Base-by-base conservation (phyloP, 2,113 vertebrate genomes). In the Clarias magur region DNA sequence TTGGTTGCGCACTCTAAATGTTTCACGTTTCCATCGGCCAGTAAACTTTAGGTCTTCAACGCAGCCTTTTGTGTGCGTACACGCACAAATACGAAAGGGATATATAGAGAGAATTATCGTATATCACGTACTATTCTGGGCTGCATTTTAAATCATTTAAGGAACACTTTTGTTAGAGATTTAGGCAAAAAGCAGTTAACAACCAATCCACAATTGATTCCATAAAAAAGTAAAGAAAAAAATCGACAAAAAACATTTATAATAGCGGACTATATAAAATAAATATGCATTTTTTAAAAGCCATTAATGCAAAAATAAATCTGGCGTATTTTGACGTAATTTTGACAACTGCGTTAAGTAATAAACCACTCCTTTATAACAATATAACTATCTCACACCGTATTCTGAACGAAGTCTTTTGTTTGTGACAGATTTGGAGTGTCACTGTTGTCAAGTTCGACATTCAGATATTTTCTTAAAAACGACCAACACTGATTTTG, bases 1-100 rank as follows among this genome's bases (percentile, higher is more conserved):
- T 34, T 59, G 54, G 54, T 57, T 54, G 54, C n/a, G n/a, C 27
- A 57, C 84, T 73, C 88, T 88, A 90, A 89, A 90, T 80, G 59
- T 88, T 88, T 82, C 17, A 86, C 65, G 38, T 42, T 72, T 89
- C 21, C 62, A 84, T 34, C 85, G 27, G 76, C 76, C 68, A 30
- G 8, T 82, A 59, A 67, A 83, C 60, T n/a, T 63, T 82, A 54
- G 7, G 78, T 70, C 57, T 72, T 53, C 5, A 82, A 73, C 63
- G n/a, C 63, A 21, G 42, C 11, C 34, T 59, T 27, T 53, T 19
- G 48, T 72, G 12, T 67, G 10, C 19, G 3, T 81, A 53, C 15
- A 67, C 23, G 19, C 56, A 11, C 56, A 30, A 54, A 23, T 34
- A 75, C 38, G 67, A 70, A 30, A 70, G 67, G 34, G 67, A 70